Evolutionary conservation across 2,888 invertebrate species (phyloP), one percentile per base, ranked within the genome.

Genomic region (Tetragonula carbonaria): DNA sequence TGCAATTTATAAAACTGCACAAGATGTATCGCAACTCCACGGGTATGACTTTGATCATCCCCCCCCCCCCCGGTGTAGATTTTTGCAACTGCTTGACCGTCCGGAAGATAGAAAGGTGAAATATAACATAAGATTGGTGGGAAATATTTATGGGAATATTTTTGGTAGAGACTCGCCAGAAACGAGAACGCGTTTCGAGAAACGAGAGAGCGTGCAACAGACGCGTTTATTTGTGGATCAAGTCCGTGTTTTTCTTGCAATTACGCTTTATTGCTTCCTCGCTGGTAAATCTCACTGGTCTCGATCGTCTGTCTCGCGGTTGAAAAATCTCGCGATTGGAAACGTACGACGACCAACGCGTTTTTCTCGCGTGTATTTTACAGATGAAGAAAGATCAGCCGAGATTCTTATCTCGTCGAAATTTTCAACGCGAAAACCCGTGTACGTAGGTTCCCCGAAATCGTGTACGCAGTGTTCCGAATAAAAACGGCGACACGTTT

Each of bases 401-500:
- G 71, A 50, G 38, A 66, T 59, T 72, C 77, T 72, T 53, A 45
- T 73, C 51, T 33, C 33, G 8, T 33, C 50, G 50, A 59, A 4
- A 51, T 21, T 18, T 23, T 59, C 45, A 51, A 66, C 16, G 55
- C n/a, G 51, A 66, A 68, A 65, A n/a, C 6, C n/a, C 14, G n/a
- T n/a, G 38, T 18, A 16, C 50, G n/a, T n/a, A 51, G 33, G 38
- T 85, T 86, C 85, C 73, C 62, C 63, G 82, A 86, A 85, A 50
- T 67, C 63, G 28, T 1, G 65, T 74, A 59, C 75, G 76, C 68
- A 73, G 73, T 28, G 28, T 78, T 82, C 65, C 13, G 80, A 78
- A 85, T 72, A 82, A 81, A 84, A 78, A 57, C 81, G 55, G 57
- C 79, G 80, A 81, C 82, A 74, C 82, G 72, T 86, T 86, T 86